Conservation (phyloP, 2,113 vertebrate genomes). For the Pangasianodon hypophthalmus region DNA sequence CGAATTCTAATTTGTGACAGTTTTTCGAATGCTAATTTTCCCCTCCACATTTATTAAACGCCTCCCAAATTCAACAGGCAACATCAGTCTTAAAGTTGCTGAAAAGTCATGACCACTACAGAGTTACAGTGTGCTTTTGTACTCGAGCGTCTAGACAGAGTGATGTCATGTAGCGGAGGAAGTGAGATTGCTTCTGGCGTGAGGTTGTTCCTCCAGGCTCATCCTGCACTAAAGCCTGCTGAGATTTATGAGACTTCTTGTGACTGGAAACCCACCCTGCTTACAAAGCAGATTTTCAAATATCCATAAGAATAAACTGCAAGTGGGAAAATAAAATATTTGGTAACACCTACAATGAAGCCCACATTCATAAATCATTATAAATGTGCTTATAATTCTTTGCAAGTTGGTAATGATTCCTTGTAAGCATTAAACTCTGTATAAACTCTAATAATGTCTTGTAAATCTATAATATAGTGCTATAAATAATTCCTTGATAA, state of each 20-base stretch:
- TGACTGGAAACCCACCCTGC: constrained; percentile 5
- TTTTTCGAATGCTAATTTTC: neutral
- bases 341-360: neutral
- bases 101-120: constrained; percentile 56
- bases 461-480: neutral
- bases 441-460: neutral
- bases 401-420: neutral
- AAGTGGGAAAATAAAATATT: neutral
- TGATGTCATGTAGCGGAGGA: constrained; percentile 65
- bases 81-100: neutral
- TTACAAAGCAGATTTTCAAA: neutral
- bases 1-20: neutral
- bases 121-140: constrained; percentile 59
- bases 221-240: constrained; percentile 24
- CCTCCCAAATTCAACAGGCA: constrained; percentile 44
- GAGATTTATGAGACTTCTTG: constrained; percentile 45
- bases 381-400: neutral
- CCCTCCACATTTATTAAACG: constrained; percentile 42
- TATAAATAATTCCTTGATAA: neutral
- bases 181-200: constrained; percentile 45
- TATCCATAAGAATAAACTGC: neutral
- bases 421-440: neutral
- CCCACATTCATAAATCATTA: neutral
- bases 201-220: constrained; percentile 39
- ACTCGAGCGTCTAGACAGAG: constrained; percentile 57